Evolutionary conservation across 2,888 invertebrate genomes (phyloP).

Genomic region (Endotricha flammealis): DNA sequence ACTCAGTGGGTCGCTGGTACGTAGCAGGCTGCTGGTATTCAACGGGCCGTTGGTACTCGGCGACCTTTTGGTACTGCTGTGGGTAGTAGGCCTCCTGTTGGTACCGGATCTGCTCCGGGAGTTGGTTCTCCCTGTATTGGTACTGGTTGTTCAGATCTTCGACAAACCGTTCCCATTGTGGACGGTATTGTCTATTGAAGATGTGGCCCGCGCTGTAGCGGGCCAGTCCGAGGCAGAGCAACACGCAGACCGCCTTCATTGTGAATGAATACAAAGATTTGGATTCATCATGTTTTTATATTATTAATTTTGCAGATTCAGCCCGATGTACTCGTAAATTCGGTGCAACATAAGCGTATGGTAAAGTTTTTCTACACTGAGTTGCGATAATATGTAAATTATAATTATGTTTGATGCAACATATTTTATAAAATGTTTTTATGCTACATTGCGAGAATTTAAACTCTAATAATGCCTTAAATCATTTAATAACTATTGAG

Average conservation of each 20-base stretch:
- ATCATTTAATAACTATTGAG: too few species aligned
- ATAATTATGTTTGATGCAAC: too few species aligned
- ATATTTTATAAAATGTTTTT: too few species aligned
- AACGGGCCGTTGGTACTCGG: slow-evolving; percentile 6
- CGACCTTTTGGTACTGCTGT: slow-evolving; percentile 17
- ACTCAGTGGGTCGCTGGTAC: background rate
- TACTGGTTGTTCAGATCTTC: slow-evolving; percentile 36
- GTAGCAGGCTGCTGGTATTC: slow-evolving; percentile 15
- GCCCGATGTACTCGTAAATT: slow-evolving; percentile 17
- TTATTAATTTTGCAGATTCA: slow-evolving; percentile 28
- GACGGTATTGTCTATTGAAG: slow-evolving; percentile 40
- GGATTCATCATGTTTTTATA: slow-evolving; percentile 36
- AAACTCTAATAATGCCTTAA: too few species aligned
- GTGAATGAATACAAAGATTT: slow-evolving; percentile 35
- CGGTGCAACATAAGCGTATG: background rate
- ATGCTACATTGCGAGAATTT: too few species aligned
- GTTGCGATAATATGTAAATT: background rate
- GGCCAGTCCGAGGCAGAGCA: slow-evolving; percentile 55
- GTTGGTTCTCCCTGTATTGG: slow-evolving; percentile 24
- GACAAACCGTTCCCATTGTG: slow-evolving; percentile 31
- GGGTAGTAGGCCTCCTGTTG: slow-evolving; percentile 18
- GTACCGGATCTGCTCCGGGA: slow-evolving; percentile 7
- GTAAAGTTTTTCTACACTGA: background rate
- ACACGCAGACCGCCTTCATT: slow-evolving; percentile 57
- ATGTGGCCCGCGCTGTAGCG: slow-evolving; percentile 50